These are phyloP conservation scores for Litoditis marina DNA, from an alignment of 2,888 invertebrate species.

Conservation along the genomic window DNA sequence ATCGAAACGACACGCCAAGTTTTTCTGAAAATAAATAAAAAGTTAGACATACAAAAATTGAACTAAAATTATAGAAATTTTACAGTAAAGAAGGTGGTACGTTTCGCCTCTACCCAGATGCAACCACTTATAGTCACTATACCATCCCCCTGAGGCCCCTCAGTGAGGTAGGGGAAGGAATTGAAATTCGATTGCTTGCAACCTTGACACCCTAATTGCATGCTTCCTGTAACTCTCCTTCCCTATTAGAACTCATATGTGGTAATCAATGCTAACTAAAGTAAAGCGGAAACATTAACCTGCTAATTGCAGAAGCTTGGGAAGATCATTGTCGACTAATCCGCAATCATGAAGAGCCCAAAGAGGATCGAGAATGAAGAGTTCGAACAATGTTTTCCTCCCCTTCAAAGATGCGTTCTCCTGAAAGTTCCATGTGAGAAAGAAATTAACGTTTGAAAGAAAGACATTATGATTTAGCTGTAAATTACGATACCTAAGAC, in stretches of 20 bases:
- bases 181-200: no score
- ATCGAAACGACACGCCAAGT: constrained; percentile 29
- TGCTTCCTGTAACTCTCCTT: no score
- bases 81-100: no score
- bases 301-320: constrained; percentile 38
- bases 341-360: constrained; percentile 54
- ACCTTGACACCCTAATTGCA: no score
- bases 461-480: background rate
- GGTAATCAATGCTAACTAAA: background rate
- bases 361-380: constrained; percentile 54
- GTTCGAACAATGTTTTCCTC: constrained; percentile 53
- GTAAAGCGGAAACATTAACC: constrained; percentile 20
- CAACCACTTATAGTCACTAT: no score
- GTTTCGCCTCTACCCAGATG: no score
- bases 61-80: background rate
- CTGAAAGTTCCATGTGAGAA: constrained; percentile 11
- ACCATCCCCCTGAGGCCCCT: no score
- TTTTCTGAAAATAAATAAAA: constrained; percentile 14
- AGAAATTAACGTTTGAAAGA: no score
- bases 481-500: background rate
- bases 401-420: constrained; percentile 48
- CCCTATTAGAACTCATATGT: no score
- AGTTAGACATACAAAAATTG: background rate
- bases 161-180: no score
- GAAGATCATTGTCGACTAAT: constrained; percentile 41